Conservation (phyloP, 2,797 vertebrate genomes). For the Melanotaenia pygmaea region DNA sequence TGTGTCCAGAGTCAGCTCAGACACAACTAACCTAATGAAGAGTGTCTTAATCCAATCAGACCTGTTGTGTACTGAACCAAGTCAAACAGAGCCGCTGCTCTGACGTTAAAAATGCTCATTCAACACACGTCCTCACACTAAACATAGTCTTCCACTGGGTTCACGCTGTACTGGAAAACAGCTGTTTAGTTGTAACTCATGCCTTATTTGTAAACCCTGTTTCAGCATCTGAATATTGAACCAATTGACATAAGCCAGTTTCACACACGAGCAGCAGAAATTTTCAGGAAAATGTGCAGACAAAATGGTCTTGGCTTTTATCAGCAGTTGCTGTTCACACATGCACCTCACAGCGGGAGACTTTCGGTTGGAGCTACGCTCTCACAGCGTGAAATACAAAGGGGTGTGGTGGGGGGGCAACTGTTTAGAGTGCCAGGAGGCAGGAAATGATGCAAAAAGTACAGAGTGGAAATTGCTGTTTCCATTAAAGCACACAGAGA, state of each 20-base stretch:
- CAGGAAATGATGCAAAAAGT: not conserved
- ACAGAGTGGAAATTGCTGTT: not conserved
- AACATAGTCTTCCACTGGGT: conserved; percentile 1
- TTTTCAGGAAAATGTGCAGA: not conserved
- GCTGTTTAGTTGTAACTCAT: not conserved
- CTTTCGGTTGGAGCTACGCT: not conserved
- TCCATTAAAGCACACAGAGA: not conserved
- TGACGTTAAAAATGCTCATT: conserved; percentile 35
- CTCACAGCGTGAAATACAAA: not conserved
- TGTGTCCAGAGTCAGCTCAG: conserved; percentile 55
- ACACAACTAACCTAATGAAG: conserved; percentile 68
- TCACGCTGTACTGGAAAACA: not conserved
- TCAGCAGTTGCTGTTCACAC: not conserved
- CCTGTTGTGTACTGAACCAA: conserved; percentile 61
- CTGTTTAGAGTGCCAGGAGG: not conserved
- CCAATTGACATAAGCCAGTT: not conserved
- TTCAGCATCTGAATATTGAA: not conserved
- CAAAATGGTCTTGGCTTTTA: not conserved
- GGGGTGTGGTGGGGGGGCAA: no score
- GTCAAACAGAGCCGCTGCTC: conserved; percentile 37
- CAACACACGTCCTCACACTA: not conserved
- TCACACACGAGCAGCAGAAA: not conserved
- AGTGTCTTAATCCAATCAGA: conserved; percentile 74
- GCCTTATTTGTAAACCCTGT: not conserved
- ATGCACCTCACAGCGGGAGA: not conserved